phyloP scores from a whole-genome alignment of 2,888 invertebrate species.

The Drosophila borealis region DNA sequence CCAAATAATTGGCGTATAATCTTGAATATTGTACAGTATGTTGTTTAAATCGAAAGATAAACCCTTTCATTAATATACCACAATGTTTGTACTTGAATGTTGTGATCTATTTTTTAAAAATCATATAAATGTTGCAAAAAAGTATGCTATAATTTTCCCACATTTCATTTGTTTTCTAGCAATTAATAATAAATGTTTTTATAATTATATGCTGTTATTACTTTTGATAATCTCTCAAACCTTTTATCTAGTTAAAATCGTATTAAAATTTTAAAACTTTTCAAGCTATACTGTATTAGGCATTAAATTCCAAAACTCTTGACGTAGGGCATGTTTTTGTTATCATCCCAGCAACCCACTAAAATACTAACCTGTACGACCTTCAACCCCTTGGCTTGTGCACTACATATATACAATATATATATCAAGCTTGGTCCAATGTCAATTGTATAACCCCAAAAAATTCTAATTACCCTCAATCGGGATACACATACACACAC shows the following conservation, averaged over 20 bases:
- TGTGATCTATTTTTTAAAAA: too few relatives aligned
- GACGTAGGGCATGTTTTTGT: not conserved
- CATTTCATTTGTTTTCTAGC: not conserved
- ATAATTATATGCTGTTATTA: too few relatives aligned
- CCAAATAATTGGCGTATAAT: too few relatives aligned
- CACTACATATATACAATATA: not conserved
- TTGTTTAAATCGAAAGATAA: too few relatives aligned
- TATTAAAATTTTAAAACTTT: not conserved
- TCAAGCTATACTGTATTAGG: too few relatives aligned
- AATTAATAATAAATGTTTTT: too few relatives aligned
- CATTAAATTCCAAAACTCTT: slow-evolving; percentile 31
- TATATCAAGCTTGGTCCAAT: slow-evolving; percentile 55
- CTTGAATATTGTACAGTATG: too few relatives aligned
- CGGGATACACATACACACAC: slow-evolving; percentile 6
- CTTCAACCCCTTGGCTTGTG: slow-evolving; percentile 44
- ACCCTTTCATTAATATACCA: not conserved
- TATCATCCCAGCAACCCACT: not conserved
- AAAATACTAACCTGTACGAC: slow-evolving; percentile 24
- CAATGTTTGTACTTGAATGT: not conserved
- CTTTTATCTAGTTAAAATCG: not conserved
- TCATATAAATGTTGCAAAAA: slow-evolving; percentile 8
- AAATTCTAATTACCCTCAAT: slow-evolving; percentile 63
- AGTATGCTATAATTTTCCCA: slow-evolving; percentile 39
- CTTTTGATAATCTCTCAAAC: too few relatives aligned
- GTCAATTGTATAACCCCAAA: slow-evolving; percentile 54